phyloP scores from a whole-genome alignment of 2,888 invertebrate species.

The Neelides folsomi region DNA sequence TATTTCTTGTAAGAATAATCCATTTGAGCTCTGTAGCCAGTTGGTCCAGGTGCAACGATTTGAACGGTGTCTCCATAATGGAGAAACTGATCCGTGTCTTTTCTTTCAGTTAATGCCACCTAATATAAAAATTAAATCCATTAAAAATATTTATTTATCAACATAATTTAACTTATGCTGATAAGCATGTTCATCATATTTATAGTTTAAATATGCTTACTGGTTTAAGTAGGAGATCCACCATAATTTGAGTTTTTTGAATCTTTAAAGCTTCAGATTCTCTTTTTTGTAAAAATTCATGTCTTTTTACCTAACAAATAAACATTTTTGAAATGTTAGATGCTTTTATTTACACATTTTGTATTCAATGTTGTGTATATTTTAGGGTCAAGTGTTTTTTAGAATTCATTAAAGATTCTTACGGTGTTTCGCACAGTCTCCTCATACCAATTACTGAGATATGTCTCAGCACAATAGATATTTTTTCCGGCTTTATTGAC shows the following conservation, averaged over 20 bases:
- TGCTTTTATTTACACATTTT: too few species aligned
- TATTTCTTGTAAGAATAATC: conserved; percentile 23
- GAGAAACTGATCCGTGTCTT: conserved; percentile 9
- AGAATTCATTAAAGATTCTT: conserved; percentile 4
- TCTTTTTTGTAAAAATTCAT: conserved; percentile 23
- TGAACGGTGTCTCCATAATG: conserved; percentile 28
- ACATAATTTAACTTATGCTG: too few species aligned
- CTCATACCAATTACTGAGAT: conserved; percentile 31
- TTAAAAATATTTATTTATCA: too few species aligned
- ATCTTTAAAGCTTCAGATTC: conserved; percentile 27
- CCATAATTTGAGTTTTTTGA: conserved; percentile 30
- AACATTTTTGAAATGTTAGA: too few species aligned
- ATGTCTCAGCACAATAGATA: conserved; percentile 23
- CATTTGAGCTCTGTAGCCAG: conserved; percentile 15
- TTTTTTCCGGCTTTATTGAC: conserved; percentile 12
- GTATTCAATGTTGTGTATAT: too few species aligned
- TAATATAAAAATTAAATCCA: too few species aligned
- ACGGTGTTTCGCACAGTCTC: conserved; percentile 26
- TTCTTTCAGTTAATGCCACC: conserved; percentile 10
- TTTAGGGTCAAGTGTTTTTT: background rate
- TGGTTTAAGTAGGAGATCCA: conserved; percentile 25
- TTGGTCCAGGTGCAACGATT: conserved; percentile 27
- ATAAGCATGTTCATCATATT: too few species aligned
- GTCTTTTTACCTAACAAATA: conserved; percentile 14
- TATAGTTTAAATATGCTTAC: too few species aligned